Evolutionary conservation across 2,113 vertebrate genomes (phyloP).

Genomic region (Dipodomys ordii): DNA sequence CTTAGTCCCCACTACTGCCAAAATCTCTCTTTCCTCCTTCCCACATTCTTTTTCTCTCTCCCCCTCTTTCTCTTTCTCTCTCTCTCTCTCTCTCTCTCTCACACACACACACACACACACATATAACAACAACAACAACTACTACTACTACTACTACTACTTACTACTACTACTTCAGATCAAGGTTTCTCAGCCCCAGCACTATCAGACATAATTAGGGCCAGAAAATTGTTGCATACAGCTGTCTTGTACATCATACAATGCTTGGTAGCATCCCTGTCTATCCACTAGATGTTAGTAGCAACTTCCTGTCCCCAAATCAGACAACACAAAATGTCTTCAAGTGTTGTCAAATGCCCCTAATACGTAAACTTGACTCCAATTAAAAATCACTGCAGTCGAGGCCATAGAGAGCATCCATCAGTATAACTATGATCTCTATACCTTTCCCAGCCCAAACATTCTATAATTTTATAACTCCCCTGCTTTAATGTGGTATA

Average conservation of each 20-base stretch:
- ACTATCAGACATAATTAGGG: background rate
- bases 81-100: too few relatives aligned
- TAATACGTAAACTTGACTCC: background rate
- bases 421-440: background rate
- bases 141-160: too few relatives aligned
- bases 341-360: background rate
- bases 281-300: background rate
- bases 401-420: background rate
- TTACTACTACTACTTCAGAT: too few relatives aligned
- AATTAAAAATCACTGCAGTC: slow-evolving; percentile 6
- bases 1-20: too few relatives aligned
- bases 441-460: background rate
- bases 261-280: background rate
- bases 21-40: too few relatives aligned
- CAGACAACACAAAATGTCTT: background rate
- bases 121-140: too few relatives aligned
- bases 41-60: too few relatives aligned
- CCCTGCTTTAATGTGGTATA: background rate
- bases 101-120: too few relatives aligned
- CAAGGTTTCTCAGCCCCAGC: background rate
- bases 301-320: background rate
- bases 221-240: background rate
- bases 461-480: background rate
- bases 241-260: background rate
- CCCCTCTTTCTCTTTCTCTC: too few relatives aligned